Base-by-base conservation (phyloP, 1,140 invertebrate genomes). In the Homarus americanus region DNA sequence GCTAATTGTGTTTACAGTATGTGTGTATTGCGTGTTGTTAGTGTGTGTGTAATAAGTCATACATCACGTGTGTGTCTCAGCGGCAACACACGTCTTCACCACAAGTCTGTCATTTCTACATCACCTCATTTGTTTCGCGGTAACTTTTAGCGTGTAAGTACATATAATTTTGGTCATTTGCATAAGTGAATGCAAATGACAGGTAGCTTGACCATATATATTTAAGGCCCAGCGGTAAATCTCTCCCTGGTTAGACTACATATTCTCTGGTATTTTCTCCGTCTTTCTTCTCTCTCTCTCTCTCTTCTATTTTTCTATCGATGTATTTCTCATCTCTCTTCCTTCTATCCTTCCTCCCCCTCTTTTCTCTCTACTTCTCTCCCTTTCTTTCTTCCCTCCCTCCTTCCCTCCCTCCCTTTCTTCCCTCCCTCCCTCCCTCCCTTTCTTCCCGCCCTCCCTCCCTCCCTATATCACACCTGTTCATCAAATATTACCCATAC, bases 141-240 rank as follows among this genome's bases (percentile, higher is more conserved):
- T 69, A 69, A 69, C 28, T 69, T 69, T 69, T 32, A 69, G n/a
- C 5, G 5, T 69, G 5, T 69, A 69, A 69, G 63, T 69, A 32
- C 63, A 69, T 69, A 69, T 69, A 69, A 69, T 69, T 69, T 69
- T 69, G n/a, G n/a, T 69, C 5, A 32, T 69, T 69, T 69, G 63
- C 63, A 69, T 69, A 69, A 69, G 63, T 69, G 63, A 69, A 69
- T 69, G 63, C 63, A 69, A 69, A 69, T 69, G 28, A 32, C 63
- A 32, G 63, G 63, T 69, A 69, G n/a, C 63, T 32, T 32, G 63
- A 69, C 63, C 63, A 69, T 69, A 69, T 69, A 69, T 69, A 69
- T 69, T 69, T 69, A 32, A 32, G 63, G 63, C n/a, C n/a, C 63
- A 24, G 5, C 63, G n/a, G 63, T 69, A 69, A 69, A 69, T 69